phyloP scores from a whole-genome alignment of 2,797 vertebrate species.

The Trichosurus vulpecula region DNA sequence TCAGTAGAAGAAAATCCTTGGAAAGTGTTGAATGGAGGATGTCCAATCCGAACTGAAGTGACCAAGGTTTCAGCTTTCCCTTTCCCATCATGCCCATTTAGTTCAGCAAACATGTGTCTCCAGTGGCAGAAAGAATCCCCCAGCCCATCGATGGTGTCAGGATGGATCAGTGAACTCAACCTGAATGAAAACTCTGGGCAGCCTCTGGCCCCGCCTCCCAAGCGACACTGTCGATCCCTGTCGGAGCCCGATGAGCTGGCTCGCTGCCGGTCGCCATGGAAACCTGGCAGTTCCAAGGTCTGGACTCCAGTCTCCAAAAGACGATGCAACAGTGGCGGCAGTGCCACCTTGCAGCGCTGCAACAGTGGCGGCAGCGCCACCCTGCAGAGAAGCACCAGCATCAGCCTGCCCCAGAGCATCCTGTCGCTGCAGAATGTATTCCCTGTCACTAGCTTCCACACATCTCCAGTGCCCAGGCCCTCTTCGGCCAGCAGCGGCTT shows the following conservation, averaged over 20 bases:
- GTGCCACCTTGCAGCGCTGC: conserved; percentile 83
- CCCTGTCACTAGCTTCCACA: conserved; percentile 77
- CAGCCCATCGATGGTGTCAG: conserved; percentile 71
- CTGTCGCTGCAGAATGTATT: conserved; percentile 74
- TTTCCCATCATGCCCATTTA: conserved; percentile 75
- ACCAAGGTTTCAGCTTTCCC: conserved; percentile 71
- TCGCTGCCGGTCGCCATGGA: conserved; percentile 85
- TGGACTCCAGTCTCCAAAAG: conserved; percentile 88
- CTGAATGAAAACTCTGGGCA: conserved; percentile 81
- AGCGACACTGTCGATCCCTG: conserved; percentile 87
- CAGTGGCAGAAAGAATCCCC: conserved; percentile 82
- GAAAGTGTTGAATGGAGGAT: conserved; percentile 81
- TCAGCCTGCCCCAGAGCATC: conserved; percentile 79
- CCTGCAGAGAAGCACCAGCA: conserved; percentile 81
- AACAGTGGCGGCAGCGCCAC: conserved; percentile 80
- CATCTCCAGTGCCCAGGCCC: conserved; percentile 82
- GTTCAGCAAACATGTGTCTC: conserved; percentile 65
- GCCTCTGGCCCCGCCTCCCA: conserved; percentile 84
- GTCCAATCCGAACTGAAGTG: conserved; percentile 73
- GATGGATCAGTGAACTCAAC: conserved; percentile 81
- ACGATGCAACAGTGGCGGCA: conserved; percentile 85
- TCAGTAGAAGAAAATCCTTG: conserved; percentile 81
- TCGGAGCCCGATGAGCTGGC: conserved; percentile 87
- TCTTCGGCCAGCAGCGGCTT: conserved; percentile 86
- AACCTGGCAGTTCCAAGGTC: conserved; percentile 85